phyloP scores from a whole-genome alignment of 2,797 vertebrate genomes.

The Tadarida brasiliensis region DNA sequence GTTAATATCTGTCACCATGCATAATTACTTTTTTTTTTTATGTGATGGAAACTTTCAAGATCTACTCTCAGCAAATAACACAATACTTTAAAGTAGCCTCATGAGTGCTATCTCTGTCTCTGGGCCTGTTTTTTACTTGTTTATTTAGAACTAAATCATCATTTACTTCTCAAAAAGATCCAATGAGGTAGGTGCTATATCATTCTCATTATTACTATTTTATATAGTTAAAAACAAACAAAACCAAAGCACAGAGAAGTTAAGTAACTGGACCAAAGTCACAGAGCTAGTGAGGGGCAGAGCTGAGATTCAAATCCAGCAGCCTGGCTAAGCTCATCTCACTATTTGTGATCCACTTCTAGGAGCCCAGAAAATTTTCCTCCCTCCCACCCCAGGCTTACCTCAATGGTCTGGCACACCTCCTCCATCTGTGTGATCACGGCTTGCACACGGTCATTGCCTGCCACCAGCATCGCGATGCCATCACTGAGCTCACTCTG shows the following conservation, averaged over 20 bases:
- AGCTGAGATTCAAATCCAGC: neutral
- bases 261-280: neutral
- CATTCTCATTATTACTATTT: conserved; percentile 10
- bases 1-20: neutral
- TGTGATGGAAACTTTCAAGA: neutral
- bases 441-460: conserved; percentile 94
- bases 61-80: conserved; percentile 15
- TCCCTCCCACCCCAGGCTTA: conserved; percentile 77
- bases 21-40: neutral
- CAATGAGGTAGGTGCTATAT: neutral
- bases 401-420: conserved; percentile 92
- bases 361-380: neutral
- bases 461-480: conserved; percentile 93
- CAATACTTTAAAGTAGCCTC: neutral
- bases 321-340: neutral
- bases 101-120: neutral
- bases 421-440: conserved; percentile 95
- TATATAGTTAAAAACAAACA: neutral
- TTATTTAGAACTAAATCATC: neutral
- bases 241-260: conserved; percentile 13
- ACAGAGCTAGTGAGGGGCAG: neutral
- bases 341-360: neutral
- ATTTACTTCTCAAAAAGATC: conserved; percentile 50
- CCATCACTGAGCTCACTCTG: conserved; percentile 94
- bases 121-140: neutral